Percentiles rank a stretch among this genome's conserved stretches.
These are phyloP conservation scores for Sebastes reedi DNA, from an alignment of 2,797 vertebrate genomes.

Conservation along the genomic window DNA sequence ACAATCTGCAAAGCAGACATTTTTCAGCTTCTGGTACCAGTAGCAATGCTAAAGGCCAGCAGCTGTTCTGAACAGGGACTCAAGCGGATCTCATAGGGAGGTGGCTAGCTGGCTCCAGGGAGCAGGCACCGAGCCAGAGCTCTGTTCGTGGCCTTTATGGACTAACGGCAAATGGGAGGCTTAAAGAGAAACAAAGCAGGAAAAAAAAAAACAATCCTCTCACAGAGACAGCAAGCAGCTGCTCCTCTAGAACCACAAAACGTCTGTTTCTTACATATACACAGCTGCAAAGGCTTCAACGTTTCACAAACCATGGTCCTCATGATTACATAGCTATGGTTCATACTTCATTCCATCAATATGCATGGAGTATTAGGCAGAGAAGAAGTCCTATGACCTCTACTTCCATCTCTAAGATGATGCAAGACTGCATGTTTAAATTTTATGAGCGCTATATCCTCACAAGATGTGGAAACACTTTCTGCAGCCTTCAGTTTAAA, in stretches of 20 bases:
- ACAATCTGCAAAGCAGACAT: not conserved
- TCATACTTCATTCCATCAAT: constrained; percentile 10
- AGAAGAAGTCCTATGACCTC: not conserved
- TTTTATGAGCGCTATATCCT: not conserved
- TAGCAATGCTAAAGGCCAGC: constrained; percentile 45
- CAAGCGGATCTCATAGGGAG: constrained; percentile 47
- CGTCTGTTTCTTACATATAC: constrained; percentile 49
- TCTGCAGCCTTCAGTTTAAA: constrained; percentile 51
- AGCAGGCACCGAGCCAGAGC: constrained; percentile 72
- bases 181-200: constrained; percentile 72
- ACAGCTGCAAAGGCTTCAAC: constrained; percentile 67
- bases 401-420: not conserved
- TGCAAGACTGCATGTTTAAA: not conserved
- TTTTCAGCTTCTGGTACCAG: constrained; percentile 31
- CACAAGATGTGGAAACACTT: not conserved
- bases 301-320: constrained; percentile 33
- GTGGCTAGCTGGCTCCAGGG: constrained; percentile 53
- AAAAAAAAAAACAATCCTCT: constrained; percentile 48
- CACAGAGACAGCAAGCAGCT: constrained; percentile 75
- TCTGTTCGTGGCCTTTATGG: constrained; percentile 61
- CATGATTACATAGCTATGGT: constrained; percentile 15
- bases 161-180: constrained; percentile 70
- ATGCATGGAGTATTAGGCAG: not conserved
- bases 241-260: constrained; percentile 68
- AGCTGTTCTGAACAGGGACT: constrained; percentile 63